Percentiles rank a stretch among this genome's conserved stretches.
phyloP scores from a whole-genome alignment of 2,113 vertebrate species.

The Paramisgurnus dabryanus region DNA sequence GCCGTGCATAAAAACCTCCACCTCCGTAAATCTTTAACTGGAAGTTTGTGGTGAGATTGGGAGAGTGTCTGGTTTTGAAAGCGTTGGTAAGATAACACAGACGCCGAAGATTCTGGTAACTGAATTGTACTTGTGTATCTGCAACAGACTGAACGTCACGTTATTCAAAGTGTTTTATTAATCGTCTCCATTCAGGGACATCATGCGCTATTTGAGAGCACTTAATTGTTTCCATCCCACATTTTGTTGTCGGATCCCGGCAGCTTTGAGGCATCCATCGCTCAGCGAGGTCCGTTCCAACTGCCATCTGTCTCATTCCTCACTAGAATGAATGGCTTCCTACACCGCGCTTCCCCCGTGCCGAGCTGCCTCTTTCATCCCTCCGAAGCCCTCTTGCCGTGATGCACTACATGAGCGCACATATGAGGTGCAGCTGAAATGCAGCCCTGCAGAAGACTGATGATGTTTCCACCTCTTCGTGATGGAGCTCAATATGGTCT shows the following conservation, averaged over 20 bases:
- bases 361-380: conserved; percentile 49
- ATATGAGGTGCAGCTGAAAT: conserved; percentile 44
- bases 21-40: too few species aligned
- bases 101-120: not conserved
- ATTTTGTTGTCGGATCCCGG: conserved; percentile 18
- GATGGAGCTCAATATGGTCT: conserved; percentile 25
- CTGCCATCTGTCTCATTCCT: conserved; percentile 36
- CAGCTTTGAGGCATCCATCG: conserved; percentile 16
- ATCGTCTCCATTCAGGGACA: not conserved
- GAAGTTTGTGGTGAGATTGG: too few species aligned
- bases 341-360: conserved; percentile 20
- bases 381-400: conserved; percentile 37
- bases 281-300: conserved; percentile 42
- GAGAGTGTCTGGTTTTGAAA: not conserved
- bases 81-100: not conserved
- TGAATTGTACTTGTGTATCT: not conserved
- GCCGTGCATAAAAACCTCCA: too few species aligned
- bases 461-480: conserved; percentile 10
- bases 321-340: conserved; percentile 50
- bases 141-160: not conserved
- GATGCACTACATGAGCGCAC: conserved; percentile 49
- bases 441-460: conserved; percentile 9
- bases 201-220: not conserved
- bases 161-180: conserved; percentile 3
- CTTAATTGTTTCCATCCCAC: conserved; percentile 35